These are phyloP conservation scores for Monochamus alternatus DNA, from an alignment of 2,888 invertebrate genomes.

Conservation along the genomic window DNA sequence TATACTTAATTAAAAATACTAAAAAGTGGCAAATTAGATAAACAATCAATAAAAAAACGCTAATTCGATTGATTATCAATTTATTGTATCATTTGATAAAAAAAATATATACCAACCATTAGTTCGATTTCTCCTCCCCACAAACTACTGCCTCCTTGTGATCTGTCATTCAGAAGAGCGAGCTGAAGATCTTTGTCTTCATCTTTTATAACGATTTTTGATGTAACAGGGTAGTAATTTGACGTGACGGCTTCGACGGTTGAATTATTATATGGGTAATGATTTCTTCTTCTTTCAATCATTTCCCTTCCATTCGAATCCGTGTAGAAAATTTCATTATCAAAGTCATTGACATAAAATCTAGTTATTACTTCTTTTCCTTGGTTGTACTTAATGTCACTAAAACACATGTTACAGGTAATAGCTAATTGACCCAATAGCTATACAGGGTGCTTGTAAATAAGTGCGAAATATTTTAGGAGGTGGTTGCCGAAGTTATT, in stretches of 20 bases:
- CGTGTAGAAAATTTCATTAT: conserved; percentile 77
- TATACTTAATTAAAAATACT: too few species aligned
- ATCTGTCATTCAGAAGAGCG: conserved; percentile 76
- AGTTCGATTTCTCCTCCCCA: conserved; percentile 75
- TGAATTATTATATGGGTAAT: conserved; percentile 70
- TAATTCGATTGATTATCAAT: too few species aligned
- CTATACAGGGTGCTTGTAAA: too few species aligned
- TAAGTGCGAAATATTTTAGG: too few species aligned
- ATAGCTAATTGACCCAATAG: too few species aligned
- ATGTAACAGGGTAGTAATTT: conserved; percentile 85
- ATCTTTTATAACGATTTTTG: conserved; percentile 75
- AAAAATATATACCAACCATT: conserved; percentile 73
- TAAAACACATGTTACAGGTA: neutral
- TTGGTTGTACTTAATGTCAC: conserved; percentile 55
- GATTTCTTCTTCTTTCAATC: conserved; percentile 75
- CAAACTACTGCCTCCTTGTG: conserved; percentile 76
- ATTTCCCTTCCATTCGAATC: conserved; percentile 86
- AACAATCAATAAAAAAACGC: too few species aligned
- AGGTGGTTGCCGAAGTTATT: too few species aligned
- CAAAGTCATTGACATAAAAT: conserved; percentile 65
- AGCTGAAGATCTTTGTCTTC: conserved; percentile 68
- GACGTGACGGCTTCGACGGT: conserved; percentile 74
- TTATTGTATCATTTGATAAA: too few species aligned
- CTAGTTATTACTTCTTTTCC: conserved; percentile 49
- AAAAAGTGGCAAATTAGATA: too few species aligned